Conservation (phyloP, 53 echinoderm and acorn worm genomes). For the Temnopleurus reevesii region DNA sequence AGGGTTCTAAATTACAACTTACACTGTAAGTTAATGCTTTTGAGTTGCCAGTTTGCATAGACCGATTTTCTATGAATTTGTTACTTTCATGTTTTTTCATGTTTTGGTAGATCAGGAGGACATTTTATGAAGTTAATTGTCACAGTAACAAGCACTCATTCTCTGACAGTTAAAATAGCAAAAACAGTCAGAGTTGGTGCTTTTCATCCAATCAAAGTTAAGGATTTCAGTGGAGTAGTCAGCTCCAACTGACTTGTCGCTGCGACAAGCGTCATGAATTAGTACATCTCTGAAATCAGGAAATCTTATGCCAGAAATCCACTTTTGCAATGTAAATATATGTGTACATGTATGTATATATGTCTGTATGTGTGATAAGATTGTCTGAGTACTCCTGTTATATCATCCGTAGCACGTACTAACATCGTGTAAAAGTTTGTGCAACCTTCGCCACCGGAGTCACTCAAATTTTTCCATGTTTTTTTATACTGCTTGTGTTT, state of each 20-base stretch:
- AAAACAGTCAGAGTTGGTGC: no score
- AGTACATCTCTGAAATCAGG: neutral
- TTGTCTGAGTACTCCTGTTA: neutral
- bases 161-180: neutral
- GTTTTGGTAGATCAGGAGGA: no score
- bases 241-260: no score
- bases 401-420: slow-evolving; percentile 12
- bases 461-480: neutral
- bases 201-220: no score
- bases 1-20: no score
- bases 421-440: neutral
- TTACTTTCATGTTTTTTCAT: no score
- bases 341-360: no score
- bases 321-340: neutral
- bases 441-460: neutral
- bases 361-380: neutral
- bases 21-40: no score
- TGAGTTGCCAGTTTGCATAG: no score
- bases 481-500: no score
- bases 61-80: no score
- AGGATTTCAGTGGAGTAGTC: no score
- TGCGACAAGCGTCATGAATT: neutral
- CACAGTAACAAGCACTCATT: neutral
- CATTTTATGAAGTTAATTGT: neutral
- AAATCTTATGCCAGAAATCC: neutral